These are phyloP conservation scores for Cuniculus paca DNA, from an alignment of 2,797 vertebrate genomes.

Conservation along the genomic window DNA sequence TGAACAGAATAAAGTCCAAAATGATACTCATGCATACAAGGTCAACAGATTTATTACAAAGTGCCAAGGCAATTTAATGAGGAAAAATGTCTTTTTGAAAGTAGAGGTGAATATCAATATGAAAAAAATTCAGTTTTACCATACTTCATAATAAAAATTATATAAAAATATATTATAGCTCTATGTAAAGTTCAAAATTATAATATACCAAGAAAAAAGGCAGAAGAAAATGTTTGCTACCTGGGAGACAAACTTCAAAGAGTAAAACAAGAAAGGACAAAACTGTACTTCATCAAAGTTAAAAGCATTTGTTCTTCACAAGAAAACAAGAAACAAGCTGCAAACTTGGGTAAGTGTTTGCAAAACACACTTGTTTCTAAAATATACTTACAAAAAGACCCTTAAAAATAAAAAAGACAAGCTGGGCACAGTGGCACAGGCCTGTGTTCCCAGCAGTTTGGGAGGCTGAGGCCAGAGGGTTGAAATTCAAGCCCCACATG, in stretches of 20 bases:
- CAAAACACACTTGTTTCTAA: neutral
- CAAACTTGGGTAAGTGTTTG: neutral
- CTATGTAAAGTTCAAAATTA: conserved; percentile 9
- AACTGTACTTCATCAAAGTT: conserved; percentile 42
- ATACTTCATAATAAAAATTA: neutral
- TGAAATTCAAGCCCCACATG: neutral
- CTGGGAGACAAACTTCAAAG: neutral
- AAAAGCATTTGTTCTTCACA: conserved; percentile 38
- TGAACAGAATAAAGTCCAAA: neutral
- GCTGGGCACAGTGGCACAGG: neutral
- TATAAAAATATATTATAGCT: neutral
- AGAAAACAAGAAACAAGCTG: neutral
- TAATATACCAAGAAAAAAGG: conserved; percentile 39
- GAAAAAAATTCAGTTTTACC: neutral
- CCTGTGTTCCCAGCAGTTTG: neutral
- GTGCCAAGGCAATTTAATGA: neutral
- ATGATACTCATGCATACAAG: neutral
- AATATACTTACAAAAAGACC: neutral
- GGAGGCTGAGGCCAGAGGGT: neutral
- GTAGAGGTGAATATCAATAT: neutral
- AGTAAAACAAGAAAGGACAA: neutral
- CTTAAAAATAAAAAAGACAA: neutral
- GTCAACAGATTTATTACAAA: conserved; percentile 13
- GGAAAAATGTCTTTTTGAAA: neutral
- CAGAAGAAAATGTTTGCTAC: neutral